Conservation (phyloP, 2,113 vertebrate species). For the Halcyon malimbica region DNA sequence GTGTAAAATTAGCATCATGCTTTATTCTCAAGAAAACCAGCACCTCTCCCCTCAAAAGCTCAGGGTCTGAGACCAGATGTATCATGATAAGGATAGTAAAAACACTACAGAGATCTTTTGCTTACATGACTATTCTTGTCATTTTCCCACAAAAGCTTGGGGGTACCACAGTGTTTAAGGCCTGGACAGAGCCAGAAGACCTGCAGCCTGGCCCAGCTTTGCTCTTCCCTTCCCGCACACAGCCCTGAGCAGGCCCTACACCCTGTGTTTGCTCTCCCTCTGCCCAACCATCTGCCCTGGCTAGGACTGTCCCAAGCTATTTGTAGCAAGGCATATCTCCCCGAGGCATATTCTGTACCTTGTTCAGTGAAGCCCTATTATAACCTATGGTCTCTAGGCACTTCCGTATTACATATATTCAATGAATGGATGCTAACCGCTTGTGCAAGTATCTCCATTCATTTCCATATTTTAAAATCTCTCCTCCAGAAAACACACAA, state of each 20-base stretch:
- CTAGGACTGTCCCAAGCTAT: neutral
- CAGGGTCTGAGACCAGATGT: neutral
- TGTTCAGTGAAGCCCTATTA: neutral
- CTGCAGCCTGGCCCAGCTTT: neutral
- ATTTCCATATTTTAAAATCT: constrained; percentile 31
- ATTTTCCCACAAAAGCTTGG: neutral
- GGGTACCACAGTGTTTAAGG: neutral
- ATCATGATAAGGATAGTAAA: neutral
- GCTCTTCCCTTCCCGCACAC: neutral
- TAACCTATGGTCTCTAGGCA: neutral
- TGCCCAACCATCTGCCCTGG: neutral
- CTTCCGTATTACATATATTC: neutral
- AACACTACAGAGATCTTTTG: neutral
- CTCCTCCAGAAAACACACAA: constrained; percentile 16
- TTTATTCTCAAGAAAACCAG: neutral
- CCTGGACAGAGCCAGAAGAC: neutral
- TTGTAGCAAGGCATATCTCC: neutral
- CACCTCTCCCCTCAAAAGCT: neutral
- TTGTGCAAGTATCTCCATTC: neutral
- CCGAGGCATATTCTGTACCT: neutral
- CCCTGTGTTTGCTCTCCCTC: neutral
- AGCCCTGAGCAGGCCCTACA: neutral
- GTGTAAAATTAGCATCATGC: neutral
- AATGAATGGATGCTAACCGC: neutral
- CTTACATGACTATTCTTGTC: neutral